A percentile compares a stretch with the other conserved stretches of the same genome.
Conservation (phyloP, 2,797 vertebrate genomes). For the Leptodactylus fallax region DNA sequence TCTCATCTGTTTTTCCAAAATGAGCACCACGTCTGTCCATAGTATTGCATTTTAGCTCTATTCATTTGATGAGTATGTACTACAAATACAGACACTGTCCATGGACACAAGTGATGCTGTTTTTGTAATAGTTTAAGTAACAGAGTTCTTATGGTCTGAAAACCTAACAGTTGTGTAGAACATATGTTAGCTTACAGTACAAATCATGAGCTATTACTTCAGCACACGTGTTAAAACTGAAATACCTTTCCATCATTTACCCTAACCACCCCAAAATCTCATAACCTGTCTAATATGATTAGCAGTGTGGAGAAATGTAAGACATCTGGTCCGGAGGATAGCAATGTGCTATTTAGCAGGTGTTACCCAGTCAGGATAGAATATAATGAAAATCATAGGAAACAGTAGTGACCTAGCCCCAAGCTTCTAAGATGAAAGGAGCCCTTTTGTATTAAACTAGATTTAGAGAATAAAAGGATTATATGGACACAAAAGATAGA, state of each 20-base stretch:
- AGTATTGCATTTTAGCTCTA: too few species aligned
- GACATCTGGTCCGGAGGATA: background rate
- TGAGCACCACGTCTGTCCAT: too few species aligned
- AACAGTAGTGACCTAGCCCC: slow-evolving; percentile 72
- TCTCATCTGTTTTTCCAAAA: too few species aligned
- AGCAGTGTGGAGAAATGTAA: background rate
- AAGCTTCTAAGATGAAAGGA: slow-evolving; percentile 78
- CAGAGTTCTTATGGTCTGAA: background rate
- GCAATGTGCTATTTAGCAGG: slow-evolving; percentile 68
- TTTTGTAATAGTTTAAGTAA: background rate
- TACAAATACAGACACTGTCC: too few species aligned
- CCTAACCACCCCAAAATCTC: background rate
- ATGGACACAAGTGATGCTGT: too few species aligned
- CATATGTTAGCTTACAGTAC: background rate
- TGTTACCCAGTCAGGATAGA: slow-evolving; percentile 60
- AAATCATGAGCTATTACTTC: background rate
- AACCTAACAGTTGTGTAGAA: background rate
- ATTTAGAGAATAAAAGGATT: slow-evolving; percentile 84
- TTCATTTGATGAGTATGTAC: too few species aligned
- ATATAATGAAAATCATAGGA: slow-evolving; percentile 71
- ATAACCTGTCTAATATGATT: background rate
- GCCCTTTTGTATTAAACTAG: slow-evolving; percentile 76
- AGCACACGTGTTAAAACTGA: background rate
- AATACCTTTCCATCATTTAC: background rate
- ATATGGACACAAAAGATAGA: slow-evolving; percentile 79